phyloP scores from a whole-genome alignment of 2,888 invertebrate genomes.

The Xylophagus ater region DNA sequence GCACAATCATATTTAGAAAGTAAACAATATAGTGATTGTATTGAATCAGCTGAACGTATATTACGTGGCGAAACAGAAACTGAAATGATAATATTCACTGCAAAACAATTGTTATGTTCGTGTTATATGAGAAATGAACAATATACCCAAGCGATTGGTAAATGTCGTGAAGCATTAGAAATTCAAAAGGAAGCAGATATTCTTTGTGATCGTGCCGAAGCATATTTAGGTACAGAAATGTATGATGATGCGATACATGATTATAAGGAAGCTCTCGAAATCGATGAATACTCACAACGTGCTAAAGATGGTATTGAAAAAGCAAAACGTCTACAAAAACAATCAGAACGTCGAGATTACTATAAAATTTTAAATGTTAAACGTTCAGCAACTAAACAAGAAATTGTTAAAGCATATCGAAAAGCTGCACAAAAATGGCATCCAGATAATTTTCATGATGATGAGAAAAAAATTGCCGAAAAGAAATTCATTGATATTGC shows the following conservation, averaged over 20 bases:
- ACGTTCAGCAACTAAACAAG: slow-evolving; percentile 79
- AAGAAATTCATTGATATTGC: slow-evolving; percentile 98
- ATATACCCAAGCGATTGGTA: slow-evolving; percentile 55
- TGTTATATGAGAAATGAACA: slow-evolving; percentile 63
- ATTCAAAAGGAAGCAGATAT: slow-evolving; percentile 63
- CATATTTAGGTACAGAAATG: slow-evolving; percentile 77
- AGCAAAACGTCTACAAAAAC: slow-evolving; percentile 86
- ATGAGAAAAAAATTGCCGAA: slow-evolving; percentile 88
- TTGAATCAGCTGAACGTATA: slow-evolving; percentile 53
- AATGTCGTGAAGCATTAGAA: slow-evolving; percentile 70
- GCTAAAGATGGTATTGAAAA: slow-evolving; percentile 82
- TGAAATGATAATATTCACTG: slow-evolving; percentile 59
- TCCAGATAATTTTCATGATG: slow-evolving; percentile 85
- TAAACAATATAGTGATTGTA: slow-evolving; percentile 56
- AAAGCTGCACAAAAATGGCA: slow-evolving; percentile 98
- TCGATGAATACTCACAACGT: slow-evolving; percentile 64
- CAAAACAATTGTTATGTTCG: slow-evolving; percentile 66
- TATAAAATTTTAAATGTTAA: slow-evolving; percentile 93
- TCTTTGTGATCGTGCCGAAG: slow-evolving; percentile 86
- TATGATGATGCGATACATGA: slow-evolving; percentile 87
- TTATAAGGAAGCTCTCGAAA: slow-evolving; percentile 72
- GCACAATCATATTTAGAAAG: slow-evolving; percentile 51
- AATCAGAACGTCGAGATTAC: slow-evolving; percentile 87
- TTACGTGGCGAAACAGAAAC: slow-evolving; percentile 60
- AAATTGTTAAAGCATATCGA: slow-evolving; percentile 91